A percentile compares a stretch with the other conserved stretches of the same genome.
Evolutionary conservation across 2,113 vertebrate species (phyloP).

Genomic region (Emydura subglobosa): DNA sequence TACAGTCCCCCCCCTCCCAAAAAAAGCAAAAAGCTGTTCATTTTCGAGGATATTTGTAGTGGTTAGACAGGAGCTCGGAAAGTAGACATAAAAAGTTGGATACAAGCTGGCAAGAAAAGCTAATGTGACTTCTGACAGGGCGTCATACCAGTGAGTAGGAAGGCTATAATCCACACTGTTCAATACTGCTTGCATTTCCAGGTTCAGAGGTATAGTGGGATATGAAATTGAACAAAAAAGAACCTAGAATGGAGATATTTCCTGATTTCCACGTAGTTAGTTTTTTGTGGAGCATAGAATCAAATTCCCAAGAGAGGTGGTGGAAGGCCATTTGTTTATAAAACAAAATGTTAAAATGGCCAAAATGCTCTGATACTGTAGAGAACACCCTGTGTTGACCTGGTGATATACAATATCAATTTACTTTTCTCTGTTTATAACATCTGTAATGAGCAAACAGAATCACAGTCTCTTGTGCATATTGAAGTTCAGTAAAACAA

Average conservation of each 20-base stretch:
- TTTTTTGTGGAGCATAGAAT: background rate
- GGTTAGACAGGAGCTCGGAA: background rate
- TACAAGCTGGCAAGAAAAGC: background rate
- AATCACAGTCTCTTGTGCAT: background rate
- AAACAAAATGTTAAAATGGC: background rate
- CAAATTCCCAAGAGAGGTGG: accelerated
- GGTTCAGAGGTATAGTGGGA: background rate
- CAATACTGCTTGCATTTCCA: background rate
- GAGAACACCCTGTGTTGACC: background rate
- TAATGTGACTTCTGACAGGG: background rate
- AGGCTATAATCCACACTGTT: background rate
- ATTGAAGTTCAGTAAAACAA: accelerated
- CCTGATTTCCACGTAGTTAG: too few relatives aligned
- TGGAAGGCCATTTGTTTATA: accelerated
- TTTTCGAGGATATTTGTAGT: background rate
- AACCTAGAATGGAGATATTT: background rate
- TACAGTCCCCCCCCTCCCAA: background rate
- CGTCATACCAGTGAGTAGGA: accelerated
- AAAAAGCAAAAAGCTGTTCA: background rate
- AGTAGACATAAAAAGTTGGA: background rate
- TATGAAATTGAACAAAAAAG: background rate
- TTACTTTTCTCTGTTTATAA: background rate
- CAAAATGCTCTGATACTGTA: background rate
- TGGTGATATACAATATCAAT: background rate
- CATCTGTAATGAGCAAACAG: background rate